A percentile compares a stretch with the other conserved stretches of the same genome.
Evolutionary conservation across 2,797 vertebrate genomes (phyloP).

Genomic region (Poecile montanus): DNA sequence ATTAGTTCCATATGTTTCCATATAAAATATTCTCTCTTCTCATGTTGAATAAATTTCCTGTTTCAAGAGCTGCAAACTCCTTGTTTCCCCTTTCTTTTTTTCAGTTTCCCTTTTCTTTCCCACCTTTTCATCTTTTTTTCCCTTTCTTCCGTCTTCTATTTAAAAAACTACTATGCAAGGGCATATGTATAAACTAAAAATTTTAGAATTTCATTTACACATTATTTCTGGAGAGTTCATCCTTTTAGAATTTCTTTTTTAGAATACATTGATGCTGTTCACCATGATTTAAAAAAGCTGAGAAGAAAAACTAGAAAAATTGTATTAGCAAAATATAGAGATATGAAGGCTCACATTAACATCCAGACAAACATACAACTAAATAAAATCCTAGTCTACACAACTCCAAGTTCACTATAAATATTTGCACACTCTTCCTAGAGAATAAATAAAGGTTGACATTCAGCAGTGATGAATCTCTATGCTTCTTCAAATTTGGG

Average conservation of each 20-base stretch:
- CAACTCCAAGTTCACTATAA: not conserved
- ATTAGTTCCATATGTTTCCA: constrained; percentile 6
- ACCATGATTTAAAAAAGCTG: not conserved
- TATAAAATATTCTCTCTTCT: not conserved
- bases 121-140: not conserved
- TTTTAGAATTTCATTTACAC: not conserved
- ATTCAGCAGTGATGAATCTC: not conserved
- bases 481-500: not conserved
- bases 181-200: not conserved
- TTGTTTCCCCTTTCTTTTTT: not conserved
- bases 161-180: not conserved
- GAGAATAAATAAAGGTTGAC: not conserved
- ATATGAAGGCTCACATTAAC: not conserved
- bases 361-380: not conserved
- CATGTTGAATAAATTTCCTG: not conserved
- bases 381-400: not conserved
- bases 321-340: not conserved
- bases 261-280: not conserved
- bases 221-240: not conserved
- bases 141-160: not conserved
- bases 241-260: not conserved
- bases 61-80: not conserved
- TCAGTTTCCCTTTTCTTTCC: not conserved
- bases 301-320: not conserved
- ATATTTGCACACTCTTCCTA: not conserved